Evolutionary conservation across 2,113 vertebrate genomes (phyloP).

Genomic region (Oophaga pumilio): DNA sequence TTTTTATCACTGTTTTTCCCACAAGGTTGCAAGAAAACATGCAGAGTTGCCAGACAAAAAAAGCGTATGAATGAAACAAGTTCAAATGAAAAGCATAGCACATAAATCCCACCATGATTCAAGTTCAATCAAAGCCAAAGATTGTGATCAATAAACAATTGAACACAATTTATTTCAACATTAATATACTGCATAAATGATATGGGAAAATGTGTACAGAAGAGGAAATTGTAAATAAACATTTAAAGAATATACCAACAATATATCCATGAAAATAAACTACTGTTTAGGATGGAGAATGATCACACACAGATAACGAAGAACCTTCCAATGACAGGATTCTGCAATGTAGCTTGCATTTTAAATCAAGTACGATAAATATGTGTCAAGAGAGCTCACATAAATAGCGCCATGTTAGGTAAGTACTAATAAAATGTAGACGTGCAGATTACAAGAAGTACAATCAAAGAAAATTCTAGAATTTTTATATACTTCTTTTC

Average conservation of each 20-base stretch:
- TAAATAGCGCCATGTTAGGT: background rate
- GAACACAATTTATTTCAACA: background rate
- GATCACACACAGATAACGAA: background rate
- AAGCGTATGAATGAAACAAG: background rate
- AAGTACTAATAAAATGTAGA: background rate
- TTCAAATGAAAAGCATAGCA: background rate
- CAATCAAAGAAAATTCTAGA: background rate
- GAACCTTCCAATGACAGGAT: too few species aligned
- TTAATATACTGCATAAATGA: background rate
- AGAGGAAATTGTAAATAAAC: background rate
- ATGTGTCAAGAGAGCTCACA: background rate
- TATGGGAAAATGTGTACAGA: background rate
- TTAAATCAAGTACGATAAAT: background rate
- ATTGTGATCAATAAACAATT: background rate
- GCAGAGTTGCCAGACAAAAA: background rate
- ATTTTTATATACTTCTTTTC: background rate
- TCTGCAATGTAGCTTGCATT: background rate
- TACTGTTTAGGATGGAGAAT: background rate
- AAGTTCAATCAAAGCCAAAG: background rate
- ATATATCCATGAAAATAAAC: background rate
- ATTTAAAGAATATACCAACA: background rate
- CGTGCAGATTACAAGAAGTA: background rate
- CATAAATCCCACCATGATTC: background rate
- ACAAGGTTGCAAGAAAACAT: background rate
- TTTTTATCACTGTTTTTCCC: slow-evolving; percentile 56